A percentile compares a stretch with the other conserved stretches of the same genome.
Conservation (phyloP, 2,888 invertebrate genomes). For the Siphonodentalium dalli region DNA sequence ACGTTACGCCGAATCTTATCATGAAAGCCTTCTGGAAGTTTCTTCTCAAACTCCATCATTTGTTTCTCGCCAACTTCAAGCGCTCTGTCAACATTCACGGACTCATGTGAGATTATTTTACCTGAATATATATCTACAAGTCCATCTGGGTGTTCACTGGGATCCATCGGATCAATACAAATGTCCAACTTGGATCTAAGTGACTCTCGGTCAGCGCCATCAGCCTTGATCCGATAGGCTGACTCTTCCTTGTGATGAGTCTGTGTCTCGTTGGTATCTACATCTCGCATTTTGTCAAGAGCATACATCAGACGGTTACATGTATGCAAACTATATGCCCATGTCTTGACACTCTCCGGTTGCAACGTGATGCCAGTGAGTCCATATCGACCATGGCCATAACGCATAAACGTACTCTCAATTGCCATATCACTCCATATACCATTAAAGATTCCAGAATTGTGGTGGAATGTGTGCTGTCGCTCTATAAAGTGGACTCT, state of each 20-base stretch:
- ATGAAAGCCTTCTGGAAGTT: not conserved
- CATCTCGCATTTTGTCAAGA: conserved; percentile 3
- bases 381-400: conserved; percentile 24
- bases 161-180: conserved; percentile 23
- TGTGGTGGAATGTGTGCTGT: conserved; percentile 27
- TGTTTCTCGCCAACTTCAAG: not conserved
- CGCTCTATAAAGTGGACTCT: conserved; percentile 11
- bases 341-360: conserved; percentile 8
- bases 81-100: not conserved
- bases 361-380: conserved; percentile 23
- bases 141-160: too few species aligned
- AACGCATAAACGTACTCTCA: conserved; percentile 30
- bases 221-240: conserved; percentile 7
- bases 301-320: conserved; percentile 15
- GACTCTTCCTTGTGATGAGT: conserved; percentile 27
- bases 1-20: not conserved
- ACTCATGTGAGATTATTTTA: not conserved
- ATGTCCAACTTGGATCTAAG: conserved; percentile 11
- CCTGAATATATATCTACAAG: too few species aligned
- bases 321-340: conserved; percentile 27
- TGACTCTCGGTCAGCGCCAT: conserved; percentile 17
- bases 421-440: too few species aligned
- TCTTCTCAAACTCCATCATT: not conserved
- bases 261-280: not conserved
- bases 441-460: too few species aligned